These are phyloP conservation scores for Carlito syrichta DNA, from an alignment of 2,113 vertebrate genomes.

Conservation along the genomic window DNA sequence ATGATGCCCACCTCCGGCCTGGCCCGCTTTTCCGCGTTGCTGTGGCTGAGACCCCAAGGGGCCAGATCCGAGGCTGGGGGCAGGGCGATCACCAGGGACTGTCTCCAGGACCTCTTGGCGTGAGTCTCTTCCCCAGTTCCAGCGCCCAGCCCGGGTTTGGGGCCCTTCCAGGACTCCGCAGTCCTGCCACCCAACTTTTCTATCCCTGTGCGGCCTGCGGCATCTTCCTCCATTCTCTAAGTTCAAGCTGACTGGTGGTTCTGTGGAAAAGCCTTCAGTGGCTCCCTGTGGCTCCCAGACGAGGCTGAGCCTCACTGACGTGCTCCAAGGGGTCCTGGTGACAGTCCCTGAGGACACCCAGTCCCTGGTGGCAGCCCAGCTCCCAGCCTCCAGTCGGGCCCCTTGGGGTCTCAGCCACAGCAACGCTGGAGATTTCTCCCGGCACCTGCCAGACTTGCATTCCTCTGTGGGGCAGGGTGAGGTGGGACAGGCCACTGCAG, in stretches of 20 bases:
- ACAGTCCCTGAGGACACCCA: too few relatives aligned
- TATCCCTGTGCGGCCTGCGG: not conserved
- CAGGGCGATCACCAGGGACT: not conserved
- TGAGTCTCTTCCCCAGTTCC: not conserved
- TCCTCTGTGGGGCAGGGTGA: not conserved
- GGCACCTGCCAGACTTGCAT: not conserved
- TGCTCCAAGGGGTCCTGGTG: not conserved
- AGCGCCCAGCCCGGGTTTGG: not conserved
- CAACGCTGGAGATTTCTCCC: not conserved
- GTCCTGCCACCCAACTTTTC: not conserved
- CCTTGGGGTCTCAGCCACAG: not conserved
- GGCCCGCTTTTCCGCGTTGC: not conserved
- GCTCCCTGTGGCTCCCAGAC: accelerated
- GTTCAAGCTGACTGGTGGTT: not conserved
- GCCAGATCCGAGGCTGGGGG: not conserved
- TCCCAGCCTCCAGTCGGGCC: not conserved
- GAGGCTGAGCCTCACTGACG: accelerated
- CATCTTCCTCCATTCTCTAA: not conserved
- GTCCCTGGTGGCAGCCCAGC: not conserved
- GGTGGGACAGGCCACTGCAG: not conserved
- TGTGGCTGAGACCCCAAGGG: not conserved
- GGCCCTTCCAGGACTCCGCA: not conserved
- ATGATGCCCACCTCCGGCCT: too few relatives aligned
- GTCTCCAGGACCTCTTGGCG: too few relatives aligned
- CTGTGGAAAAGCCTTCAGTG: not conserved